These are phyloP conservation scores for Micrasema longulum DNA, from an alignment of 1,140 invertebrate genomes.

Conservation along the genomic window DNA sequence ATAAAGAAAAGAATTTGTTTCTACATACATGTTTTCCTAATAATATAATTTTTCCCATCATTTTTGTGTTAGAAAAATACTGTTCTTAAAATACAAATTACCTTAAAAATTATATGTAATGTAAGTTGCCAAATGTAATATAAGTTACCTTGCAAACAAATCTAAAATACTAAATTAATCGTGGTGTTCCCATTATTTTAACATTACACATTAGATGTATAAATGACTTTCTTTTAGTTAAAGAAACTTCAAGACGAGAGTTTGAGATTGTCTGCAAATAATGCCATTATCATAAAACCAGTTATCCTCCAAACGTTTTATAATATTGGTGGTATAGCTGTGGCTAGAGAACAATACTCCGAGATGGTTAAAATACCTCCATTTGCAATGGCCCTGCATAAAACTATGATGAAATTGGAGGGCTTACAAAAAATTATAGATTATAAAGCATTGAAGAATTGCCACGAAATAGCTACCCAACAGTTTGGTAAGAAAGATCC, in stretches of 20 bases:
- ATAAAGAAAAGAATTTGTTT: too few species aligned
- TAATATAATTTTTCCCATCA: too few species aligned
- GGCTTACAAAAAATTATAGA: constrained; percentile 60
- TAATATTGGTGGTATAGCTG: constrained; percentile 59
- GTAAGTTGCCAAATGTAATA: too few species aligned
- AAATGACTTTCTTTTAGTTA: constrained; percentile 55
- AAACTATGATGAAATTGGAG: constrained; percentile 68
- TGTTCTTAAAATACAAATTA: too few species aligned
- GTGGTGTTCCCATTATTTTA: too few species aligned
- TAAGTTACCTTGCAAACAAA: too few species aligned
- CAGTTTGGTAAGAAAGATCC: constrained; percentile 68
- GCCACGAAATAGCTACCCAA: constrained; percentile 63
- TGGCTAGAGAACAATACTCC: constrained; percentile 63
- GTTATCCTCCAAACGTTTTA: constrained; percentile 65
- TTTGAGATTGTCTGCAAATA: constrained; percentile 57
- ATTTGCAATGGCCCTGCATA: constrained; percentile 65
- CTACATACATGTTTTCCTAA: too few species aligned
- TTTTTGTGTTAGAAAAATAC: too few species aligned
- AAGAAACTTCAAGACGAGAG: constrained; percentile 65
- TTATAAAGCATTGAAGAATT: constrained; percentile 59
- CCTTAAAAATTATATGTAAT: too few species aligned
- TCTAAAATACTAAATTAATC: too few species aligned
- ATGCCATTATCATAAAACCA: constrained; percentile 63
- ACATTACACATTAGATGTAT: too few species aligned
- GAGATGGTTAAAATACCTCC: constrained; percentile 60